A percentile compares a stretch with the other conserved stretches of the same genome.
Conservation (phyloP, 2,888 invertebrate genomes). For the Listrodromus nycthemerus region DNA sequence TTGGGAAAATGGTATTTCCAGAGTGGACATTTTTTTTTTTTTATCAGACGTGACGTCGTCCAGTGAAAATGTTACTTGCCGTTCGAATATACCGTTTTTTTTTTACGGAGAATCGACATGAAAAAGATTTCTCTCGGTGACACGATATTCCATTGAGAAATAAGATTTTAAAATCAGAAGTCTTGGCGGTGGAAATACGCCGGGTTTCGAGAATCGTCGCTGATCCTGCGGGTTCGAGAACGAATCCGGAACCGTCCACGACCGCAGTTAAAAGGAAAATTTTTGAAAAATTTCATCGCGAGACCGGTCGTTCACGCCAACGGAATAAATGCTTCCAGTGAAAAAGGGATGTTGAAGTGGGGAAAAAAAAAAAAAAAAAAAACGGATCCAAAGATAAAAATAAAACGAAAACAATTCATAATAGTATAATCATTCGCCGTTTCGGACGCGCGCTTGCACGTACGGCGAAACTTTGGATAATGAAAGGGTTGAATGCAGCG, state of each 20-base stretch:
- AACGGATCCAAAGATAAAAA: too few relatives aligned
- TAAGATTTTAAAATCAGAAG: too few relatives aligned
- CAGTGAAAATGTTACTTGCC: background rate
- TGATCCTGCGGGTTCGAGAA: too few relatives aligned
- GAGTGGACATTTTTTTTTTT: background rate
- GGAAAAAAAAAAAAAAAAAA: slow-evolving; percentile 36
- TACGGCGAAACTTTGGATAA: slow-evolving; percentile 74
- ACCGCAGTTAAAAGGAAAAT: background rate
- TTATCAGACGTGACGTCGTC: background rate
- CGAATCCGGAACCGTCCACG: too few relatives aligned
- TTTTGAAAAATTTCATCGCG: background rate
- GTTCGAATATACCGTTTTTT: background rate
- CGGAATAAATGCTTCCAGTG: slow-evolving; percentile 18
- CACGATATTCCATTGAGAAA: too few relatives aligned
- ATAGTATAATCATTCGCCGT: slow-evolving; percentile 60
- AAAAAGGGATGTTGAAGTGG: slow-evolving; percentile 23
- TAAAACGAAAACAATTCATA: slow-evolving; percentile 45
- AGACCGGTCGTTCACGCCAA: background rate
- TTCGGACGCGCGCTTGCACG: slow-evolving; percentile 69
- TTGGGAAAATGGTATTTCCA: too few relatives aligned
- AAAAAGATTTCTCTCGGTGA: too few relatives aligned
- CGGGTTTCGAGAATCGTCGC: too few relatives aligned
- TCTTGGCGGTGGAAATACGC: too few relatives aligned
- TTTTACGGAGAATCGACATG: too few relatives aligned
- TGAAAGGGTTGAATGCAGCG: slow-evolving; percentile 70